Base-by-base conservation (phyloP, 2,113 vertebrate species). In the Cepphus grylle region DNA sequence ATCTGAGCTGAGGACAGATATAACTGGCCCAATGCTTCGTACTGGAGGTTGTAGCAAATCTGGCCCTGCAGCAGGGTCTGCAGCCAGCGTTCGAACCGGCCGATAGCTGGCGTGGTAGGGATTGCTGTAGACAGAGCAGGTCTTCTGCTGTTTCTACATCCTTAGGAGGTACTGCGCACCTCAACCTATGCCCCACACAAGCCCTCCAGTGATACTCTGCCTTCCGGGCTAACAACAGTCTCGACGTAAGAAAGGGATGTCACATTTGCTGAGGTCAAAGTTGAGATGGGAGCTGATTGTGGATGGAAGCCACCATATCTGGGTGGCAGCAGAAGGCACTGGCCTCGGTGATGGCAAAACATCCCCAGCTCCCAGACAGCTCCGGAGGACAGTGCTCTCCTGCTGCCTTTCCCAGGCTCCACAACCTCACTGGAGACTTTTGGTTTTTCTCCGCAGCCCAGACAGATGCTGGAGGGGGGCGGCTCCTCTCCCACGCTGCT, bases 111-210 rank as follows among this genome's bases (percentile, higher is more conserved):
- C 0, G 3, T 7, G 34, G 62, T 7, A 17, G 61, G 36, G 38
- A 66, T 2, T 81, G 40, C 74, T 32, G 65, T 49, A 84, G 79
- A 21, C 36, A 87, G 53, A 93, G 34, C 29, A 56, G 32, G 14
- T 32, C 71, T 38, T 21, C 59, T 81, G 90, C 87, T 66, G 25
- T 38, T 70, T 30, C 55, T 38, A 10, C 29, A 47, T 23, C 85
- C 25, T 87, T 9, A 62, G 34, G 22, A 70, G 22, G 42, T 2
- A 1, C 69, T 45, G 32, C 56, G 67, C 22, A 50, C 20, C 66
- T 47, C 58, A n/a, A 4, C 2, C 1, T 9, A 23, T 0, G 19
- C 5, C 71, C 19, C n/a, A 18, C 43, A 45, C 27, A 38, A 81
- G 38, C 69, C 32, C 29, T 40, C 47, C 69, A 49, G 81, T 2